phyloP scores from a whole-genome alignment of 2,113 vertebrate genomes.

The Eublepharis macularius region DNA sequence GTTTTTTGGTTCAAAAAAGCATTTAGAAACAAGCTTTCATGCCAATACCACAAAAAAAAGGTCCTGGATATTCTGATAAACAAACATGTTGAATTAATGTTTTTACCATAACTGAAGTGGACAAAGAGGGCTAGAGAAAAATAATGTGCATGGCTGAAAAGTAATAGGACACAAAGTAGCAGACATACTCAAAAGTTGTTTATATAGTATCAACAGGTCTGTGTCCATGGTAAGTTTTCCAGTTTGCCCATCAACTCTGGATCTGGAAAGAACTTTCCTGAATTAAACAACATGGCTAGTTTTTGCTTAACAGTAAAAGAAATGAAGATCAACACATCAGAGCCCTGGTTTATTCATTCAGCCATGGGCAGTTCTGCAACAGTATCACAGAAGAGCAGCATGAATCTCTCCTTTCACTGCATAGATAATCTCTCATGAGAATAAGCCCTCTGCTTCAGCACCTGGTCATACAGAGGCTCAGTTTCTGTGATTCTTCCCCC shows the following conservation, averaged over 20 bases:
- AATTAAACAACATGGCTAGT: no score
- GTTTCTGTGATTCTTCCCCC: not conserved
- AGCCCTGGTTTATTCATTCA: not conserved
- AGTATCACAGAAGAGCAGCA: not conserved
- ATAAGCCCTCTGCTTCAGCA: not conserved
- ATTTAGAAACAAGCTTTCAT: not conserved
- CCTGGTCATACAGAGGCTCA: not conserved
- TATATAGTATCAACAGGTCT: no score
- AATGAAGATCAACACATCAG: not conserved
- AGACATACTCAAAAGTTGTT: not conserved
- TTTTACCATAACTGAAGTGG: not conserved
- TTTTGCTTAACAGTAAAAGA: not conserved
- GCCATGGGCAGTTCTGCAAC: not conserved
- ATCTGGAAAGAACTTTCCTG: no score
- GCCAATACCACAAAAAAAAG: not conserved
- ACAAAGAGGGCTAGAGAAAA: not conserved
- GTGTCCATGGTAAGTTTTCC: no score
- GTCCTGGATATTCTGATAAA: not conserved
- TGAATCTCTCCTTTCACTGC: no score
- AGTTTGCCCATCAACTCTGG: no score
- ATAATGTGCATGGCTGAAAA: not conserved
- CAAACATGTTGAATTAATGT: not conserved
- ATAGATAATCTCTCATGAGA: not conserved
- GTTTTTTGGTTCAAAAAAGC: not conserved
- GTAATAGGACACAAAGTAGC: not conserved